Evolutionary conservation across 2,888 invertebrate species (phyloP), one percentile per base, ranked within the genome.

Genomic region (Amphipoea lucens): DNA sequence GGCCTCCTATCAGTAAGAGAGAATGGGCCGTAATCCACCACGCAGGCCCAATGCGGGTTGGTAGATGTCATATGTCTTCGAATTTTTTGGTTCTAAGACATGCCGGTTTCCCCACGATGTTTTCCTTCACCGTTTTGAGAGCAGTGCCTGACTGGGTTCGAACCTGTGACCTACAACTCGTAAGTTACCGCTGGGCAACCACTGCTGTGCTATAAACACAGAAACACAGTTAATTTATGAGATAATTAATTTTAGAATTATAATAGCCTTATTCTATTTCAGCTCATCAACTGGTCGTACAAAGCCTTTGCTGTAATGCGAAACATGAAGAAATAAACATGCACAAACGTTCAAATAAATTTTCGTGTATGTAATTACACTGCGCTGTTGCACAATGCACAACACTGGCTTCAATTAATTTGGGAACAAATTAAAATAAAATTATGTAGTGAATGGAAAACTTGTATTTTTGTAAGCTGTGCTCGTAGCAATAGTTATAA

Each of bases 211-310:
- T 29, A 17, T 69, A 70, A 74, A 60, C 12, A 40, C 48, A 45
- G 29, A n/a, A 78, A 54, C 5, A 23, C n/a, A n/a, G 11, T 40
- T 54, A n/a, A n/a, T 40, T 36, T 40, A 40, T 17, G 5, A 4
- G 6, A 11, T 17, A 40, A 40, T 42, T 60, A 29, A 57, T 67
- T 81, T 57, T n/a, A 54, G 12, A 23, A 78, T 66, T 48, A 23
- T 23, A 87, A 72, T 54, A 67, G 17, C 40, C 45, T 76, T 54
- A 65, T 87, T 87, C 74, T 68, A 72, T 89, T 96, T 89, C 95
- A 97, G 97, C 94, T 97, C 76, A 96, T 97, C 91, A 97, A 97
- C 91, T 97, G 97, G 97, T 94, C 97, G 14, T 97, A 97, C 91
- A 97, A 97, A 93, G 96, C 96, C 2, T 97, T 97, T 86, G 97